Percentiles rank a stretch among this genome's conserved stretches.
These are phyloP conservation scores for Parazoanthus swiftii DNA, from an alignment of 92 coral and sea anemone genomes.

Conservation along the genomic window DNA sequence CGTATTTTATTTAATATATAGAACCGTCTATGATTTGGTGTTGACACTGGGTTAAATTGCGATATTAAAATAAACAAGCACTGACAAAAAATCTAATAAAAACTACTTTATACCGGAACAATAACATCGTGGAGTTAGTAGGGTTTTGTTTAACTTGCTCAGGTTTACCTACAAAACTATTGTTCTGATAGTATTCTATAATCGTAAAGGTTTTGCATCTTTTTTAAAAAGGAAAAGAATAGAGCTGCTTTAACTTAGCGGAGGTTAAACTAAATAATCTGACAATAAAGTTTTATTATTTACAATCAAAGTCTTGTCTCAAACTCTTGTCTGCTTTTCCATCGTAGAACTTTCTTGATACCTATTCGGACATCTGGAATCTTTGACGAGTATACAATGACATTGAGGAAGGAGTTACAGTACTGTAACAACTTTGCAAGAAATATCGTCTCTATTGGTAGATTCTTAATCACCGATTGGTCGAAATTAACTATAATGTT, in stretches of 20 bases:
- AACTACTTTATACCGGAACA: not conserved
- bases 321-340: not conserved
- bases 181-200: not conserved
- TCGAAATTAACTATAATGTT: constrained; percentile 27
- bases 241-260: not conserved
- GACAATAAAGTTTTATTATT: not conserved
- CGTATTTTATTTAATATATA: not conserved
- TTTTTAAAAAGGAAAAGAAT: not conserved
- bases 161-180: not conserved
- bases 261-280: not conserved
- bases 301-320: constrained; percentile 16
- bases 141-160: too few relatives aligned
- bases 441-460: constrained; percentile 24
- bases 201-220: not conserved
- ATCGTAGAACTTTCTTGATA: constrained; percentile 10
- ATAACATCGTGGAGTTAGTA: not conserved
- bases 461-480: constrained; percentile 8
- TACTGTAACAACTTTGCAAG: constrained; percentile 32
- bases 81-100: not conserved
- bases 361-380: constrained; percentile 15
- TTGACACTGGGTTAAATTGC: not conserved
- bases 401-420: constrained; percentile 31
- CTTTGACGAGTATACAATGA: constrained; percentile 30
- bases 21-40: not conserved
- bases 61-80: not conserved